Percentiles rank a stretch among this genome's conserved stretches.
Conservation (phyloP, 2,888 invertebrate species). For the Hypercompe scribonia region DNA sequence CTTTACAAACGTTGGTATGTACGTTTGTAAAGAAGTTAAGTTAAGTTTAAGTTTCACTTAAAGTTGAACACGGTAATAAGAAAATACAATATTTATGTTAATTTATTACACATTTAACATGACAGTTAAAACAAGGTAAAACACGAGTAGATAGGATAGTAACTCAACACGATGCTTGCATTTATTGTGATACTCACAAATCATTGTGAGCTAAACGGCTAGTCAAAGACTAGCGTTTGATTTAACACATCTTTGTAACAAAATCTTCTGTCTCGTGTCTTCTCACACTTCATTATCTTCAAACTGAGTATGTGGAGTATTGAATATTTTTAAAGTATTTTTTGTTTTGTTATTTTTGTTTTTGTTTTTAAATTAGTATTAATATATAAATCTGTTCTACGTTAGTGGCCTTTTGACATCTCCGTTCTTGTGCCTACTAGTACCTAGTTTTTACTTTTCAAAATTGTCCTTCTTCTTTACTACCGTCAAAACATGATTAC, state of each 20-base stretch:
- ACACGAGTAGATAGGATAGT: background rate
- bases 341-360: no score
- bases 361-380: no score
- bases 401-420: background rate
- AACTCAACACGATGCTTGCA: background rate
- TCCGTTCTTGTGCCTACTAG: background rate
- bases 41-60: no score
- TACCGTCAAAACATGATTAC: no score
- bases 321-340: background rate
- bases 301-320: background rate
- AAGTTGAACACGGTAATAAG: no score
- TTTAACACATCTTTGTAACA: background rate
- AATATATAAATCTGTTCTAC: no score
- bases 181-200: background rate
- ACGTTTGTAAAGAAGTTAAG: background rate
- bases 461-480: no score
- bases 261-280: background rate
- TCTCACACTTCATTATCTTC: background rate
- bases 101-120: background rate
- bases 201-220: background rate
- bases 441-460: no score
- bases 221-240: background rate
- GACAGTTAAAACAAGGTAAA: background rate
- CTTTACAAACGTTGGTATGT: no score
- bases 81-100: no score